Evolutionary conservation across 2,888 invertebrate genomes (phyloP), one percentile per base, ranked within the genome.

Genomic region (Diachrysia chrysitis): DNA sequence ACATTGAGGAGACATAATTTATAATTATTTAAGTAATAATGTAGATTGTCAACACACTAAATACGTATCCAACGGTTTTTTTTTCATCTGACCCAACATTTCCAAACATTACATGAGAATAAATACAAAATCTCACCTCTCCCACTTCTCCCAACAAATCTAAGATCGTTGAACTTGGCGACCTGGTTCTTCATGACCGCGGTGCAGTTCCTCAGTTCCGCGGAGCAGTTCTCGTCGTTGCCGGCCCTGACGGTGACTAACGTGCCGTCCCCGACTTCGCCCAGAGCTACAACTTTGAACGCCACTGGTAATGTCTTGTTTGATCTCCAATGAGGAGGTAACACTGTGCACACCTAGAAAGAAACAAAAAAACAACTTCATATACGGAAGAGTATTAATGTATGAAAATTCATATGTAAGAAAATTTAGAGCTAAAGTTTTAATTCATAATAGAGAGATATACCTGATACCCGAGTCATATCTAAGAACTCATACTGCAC

Each of bases 121-220:
- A 63, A 66, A 58, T 63, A 32, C 25, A 56, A n/a, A 32, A 79
- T 21, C 97, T 97, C 90, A 99, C 99, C 99, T 96, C 99, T 96
- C 63, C 99, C 99, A 90, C 99, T 99, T 85, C 99, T 96, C 58
- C 99, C 99, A 83, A 99, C 99, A 95, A 99, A 99, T 91, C 99
- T 96, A 68, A 99, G 96, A 95, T 99, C 99, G 91, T 99, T 99
- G 94, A 99, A 99, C 96, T 99, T 99, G 63, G 99, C 99, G 80
- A 99, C 98, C 92, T 99, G 98, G 91, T 99, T 99, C 95, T 99
- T 99, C 98, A 99, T 98, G 75, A 98, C 98, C 0, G 99, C 98
- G 17, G 98, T 98, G 85, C 97, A 98, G 95, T 99, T 99, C 85
- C 99, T 96, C 81, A 99, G 95, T 90, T 99, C 99, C 2, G 98